These are phyloP conservation scores for Chunga burmeisteri DNA, from an alignment of 2,113 vertebrate species.

Conservation along the genomic window DNA sequence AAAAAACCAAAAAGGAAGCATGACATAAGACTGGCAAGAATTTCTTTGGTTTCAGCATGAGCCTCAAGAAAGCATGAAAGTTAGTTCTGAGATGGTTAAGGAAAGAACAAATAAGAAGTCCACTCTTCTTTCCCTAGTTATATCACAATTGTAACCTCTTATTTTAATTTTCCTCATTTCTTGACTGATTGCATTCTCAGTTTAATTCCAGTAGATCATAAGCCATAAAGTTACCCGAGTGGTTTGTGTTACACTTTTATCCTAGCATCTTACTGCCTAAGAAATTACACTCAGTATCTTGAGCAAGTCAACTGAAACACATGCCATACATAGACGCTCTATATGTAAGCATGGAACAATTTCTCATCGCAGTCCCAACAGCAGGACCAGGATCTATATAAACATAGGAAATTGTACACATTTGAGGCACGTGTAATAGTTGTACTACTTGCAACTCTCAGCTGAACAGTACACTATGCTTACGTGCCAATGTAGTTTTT, in stretches of 20 bases:
- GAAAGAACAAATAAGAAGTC: background rate
- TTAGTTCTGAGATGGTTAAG: background rate
- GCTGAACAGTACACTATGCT: background rate
- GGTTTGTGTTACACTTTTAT: background rate
- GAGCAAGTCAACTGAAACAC: background rate
- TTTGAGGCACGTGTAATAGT: background rate
- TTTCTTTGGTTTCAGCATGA: background rate
- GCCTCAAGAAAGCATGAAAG: background rate
- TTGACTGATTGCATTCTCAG: background rate
- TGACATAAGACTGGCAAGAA: background rate
- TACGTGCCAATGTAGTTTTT: background rate
- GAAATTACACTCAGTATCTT: background rate
- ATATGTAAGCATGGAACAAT: background rate
- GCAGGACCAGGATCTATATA: background rate
- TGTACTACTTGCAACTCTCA: background rate
- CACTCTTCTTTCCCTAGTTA: background rate
- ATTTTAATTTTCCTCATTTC: background rate
- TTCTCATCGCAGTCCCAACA: background rate
- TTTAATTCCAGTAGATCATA: background rate
- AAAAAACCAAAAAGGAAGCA: background rate
- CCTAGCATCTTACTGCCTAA: background rate
- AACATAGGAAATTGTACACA: background rate
- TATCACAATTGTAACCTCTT: background rate
- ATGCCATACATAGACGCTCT: accelerated
- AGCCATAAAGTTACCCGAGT: background rate